A percentile compares a stretch with the other conserved stretches of the same genome.
Conservation (phyloP, 1,140 invertebrate species). For the Macrobrachium rosenbergii region DNA sequence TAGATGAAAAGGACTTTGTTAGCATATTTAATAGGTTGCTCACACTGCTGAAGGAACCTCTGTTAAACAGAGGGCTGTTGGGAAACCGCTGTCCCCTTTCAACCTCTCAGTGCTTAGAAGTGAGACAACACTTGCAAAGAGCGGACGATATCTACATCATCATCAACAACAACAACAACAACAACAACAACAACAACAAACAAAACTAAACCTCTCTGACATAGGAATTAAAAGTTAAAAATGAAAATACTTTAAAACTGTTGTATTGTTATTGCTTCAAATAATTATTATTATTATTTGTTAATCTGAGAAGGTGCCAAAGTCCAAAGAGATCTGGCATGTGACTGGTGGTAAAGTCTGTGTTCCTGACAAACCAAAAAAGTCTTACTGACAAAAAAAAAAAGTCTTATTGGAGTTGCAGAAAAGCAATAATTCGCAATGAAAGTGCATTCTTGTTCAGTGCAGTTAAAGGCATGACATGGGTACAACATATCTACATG, state of each 20-base stretch:
- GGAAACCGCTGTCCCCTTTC: constrained; percentile 39
- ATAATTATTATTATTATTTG: constrained; percentile 60
- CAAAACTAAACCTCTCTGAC: constrained; percentile 49
- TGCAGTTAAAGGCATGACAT: constrained; percentile 53
- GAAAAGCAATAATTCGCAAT: constrained; percentile 58
- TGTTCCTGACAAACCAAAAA: constrained; percentile 55
- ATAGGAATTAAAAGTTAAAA: constrained; percentile 45
- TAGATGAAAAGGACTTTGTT: constrained; percentile 38
- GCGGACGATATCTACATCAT: no score
- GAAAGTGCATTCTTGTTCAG: constrained; percentile 49
- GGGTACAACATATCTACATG: constrained; percentile 59
- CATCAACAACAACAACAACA: constrained; percentile 33
- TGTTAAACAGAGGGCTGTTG: constrained; percentile 56
- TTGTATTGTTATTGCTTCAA: constrained; percentile 62
- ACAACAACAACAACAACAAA: constrained; percentile 43
- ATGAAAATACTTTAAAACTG: constrained; percentile 32
- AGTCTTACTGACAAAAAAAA: not conserved
- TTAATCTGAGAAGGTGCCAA: constrained; percentile 61
- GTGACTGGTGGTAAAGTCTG: constrained; percentile 52
- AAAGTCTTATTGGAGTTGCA: not conserved
- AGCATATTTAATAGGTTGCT: constrained; percentile 53
- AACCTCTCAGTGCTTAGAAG: not conserved
- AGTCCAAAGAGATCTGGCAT: constrained; percentile 62
- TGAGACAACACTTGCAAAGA: no score
- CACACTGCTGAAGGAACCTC: constrained; percentile 52